A percentile compares a stretch with the other conserved stretches of the same genome.
phyloP scores from a whole-genome alignment of 2,888 invertebrate genomes.

The Smittia aterrima region DNA sequence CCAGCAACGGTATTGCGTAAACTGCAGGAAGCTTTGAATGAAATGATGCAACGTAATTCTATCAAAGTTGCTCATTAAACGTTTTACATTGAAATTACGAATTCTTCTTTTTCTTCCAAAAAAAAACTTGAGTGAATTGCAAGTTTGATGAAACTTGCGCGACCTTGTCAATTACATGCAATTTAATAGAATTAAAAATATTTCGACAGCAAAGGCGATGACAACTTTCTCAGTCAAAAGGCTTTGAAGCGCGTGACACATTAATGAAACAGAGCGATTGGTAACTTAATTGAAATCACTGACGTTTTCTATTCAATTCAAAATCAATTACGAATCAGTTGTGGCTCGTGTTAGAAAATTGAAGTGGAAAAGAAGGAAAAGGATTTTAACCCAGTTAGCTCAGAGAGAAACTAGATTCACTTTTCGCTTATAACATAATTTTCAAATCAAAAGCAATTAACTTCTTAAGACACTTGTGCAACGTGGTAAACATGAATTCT shows the following conservation, averaged over 20 bases:
- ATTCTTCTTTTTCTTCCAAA: no score
- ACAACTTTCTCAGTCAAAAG: no score
- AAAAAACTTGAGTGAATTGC: no score
- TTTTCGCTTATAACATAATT: no score
- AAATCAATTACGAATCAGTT: slow-evolving; percentile 11
- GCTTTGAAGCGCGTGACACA: neutral
- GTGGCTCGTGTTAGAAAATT: no score
- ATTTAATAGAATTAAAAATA: no score
- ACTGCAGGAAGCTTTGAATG: neutral
- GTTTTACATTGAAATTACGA: no score
- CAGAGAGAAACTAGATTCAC: slow-evolving; percentile 7
- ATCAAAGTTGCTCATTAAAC: neutral
- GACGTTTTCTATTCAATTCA: neutral
- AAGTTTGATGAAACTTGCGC: no score
- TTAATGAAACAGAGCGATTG: neutral
- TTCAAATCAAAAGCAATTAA: neutral
- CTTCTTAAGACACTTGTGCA: slow-evolving; percentile 6
- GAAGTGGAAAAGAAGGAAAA: no score
- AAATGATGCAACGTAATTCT: neutral
- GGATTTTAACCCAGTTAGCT: neutral
- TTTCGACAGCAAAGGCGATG: no score
- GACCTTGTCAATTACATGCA: no score
- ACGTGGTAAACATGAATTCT: neutral
- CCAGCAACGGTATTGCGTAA: neutral
- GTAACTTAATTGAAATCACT: neutral